Percentiles rank a stretch among this genome's conserved stretches.
These are phyloP conservation scores for Tolypeutes matacus DNA, from an alignment of 2,797 vertebrate species.

Conservation along the genomic window DNA sequence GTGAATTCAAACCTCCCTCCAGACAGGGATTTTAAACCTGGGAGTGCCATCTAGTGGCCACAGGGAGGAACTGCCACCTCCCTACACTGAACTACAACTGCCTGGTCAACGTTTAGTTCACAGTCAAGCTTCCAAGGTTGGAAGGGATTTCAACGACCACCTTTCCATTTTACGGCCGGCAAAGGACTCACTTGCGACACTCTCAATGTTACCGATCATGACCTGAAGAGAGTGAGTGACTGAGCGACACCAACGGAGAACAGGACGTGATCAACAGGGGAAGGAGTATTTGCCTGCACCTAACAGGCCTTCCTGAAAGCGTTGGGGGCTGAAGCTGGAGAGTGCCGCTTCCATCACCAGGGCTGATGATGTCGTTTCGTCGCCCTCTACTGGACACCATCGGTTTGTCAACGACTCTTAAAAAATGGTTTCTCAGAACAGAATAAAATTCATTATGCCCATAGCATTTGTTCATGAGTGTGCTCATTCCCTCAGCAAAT, in stretches of 20 bases:
- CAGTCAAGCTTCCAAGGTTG: not conserved
- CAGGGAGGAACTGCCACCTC: not conserved
- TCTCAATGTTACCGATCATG: not conserved
- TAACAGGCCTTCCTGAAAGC: not conserved
- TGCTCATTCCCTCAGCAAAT: not conserved
- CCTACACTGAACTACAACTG: fast-evolving
- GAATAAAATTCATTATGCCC: not conserved
- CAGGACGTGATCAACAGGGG: not conserved
- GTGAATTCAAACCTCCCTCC: not conserved
- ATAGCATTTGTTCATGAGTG: not conserved
- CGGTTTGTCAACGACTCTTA: not conserved
- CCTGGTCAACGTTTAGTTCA: not conserved
- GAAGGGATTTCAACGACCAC: not conserved
- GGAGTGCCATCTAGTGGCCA: not conserved
- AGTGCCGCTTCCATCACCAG: not conserved
- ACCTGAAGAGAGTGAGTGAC: not conserved
- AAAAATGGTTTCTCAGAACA: not conserved
- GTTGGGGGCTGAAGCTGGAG: fast-evolving
- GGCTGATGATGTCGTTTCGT: too few relatives aligned
- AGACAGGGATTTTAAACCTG: not conserved
- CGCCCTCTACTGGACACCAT: not conserved
- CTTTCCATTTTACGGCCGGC: not conserved
- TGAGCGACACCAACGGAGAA: not conserved
- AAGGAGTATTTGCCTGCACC: too few relatives aligned
- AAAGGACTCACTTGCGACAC: not conserved